A percentile compares a stretch with the other conserved stretches of the same genome.
Evolutionary conservation across 2,113 vertebrate species (phyloP).

Genomic region (Boulengerochromis microlepis): DNA sequence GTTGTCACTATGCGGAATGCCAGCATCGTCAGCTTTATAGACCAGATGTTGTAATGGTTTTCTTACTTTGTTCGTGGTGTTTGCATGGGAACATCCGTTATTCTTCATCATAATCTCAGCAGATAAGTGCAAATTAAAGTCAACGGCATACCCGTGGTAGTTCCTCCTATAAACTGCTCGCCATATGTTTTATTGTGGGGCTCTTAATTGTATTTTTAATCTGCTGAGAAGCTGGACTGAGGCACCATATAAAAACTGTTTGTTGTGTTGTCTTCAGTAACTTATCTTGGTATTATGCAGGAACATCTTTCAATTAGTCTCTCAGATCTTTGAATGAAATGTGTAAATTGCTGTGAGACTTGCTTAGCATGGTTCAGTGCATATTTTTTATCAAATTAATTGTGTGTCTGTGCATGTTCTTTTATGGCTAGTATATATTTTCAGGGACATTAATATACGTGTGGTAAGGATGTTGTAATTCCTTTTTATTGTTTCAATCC

Average conservation of each 20-base stretch:
- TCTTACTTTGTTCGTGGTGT: background rate
- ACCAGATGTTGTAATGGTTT: background rate
- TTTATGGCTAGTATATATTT: background rate
- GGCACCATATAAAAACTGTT: background rate
- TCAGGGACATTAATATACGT: background rate
- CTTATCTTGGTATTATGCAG: background rate
- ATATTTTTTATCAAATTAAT: background rate
- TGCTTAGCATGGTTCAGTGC: background rate
- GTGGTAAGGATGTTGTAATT: background rate
- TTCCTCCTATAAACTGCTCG: background rate
- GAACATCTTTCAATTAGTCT: background rate
- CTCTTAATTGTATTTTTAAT: background rate
- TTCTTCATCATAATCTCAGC: background rate
- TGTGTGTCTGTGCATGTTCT: background rate
- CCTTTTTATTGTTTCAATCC: background rate
- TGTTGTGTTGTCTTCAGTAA: background rate
- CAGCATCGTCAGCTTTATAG: background rate
- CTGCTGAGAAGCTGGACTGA: background rate
- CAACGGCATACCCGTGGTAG: background rate
- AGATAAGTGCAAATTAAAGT: slow-evolving; percentile 1
- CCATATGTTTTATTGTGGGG: background rate
- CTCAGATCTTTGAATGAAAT: background rate
- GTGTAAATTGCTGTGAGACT: background rate
- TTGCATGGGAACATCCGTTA: slow-evolving; percentile 1
- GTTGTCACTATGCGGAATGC: background rate